Percentiles rank a stretch among this genome's conserved stretches.
These are phyloP conservation scores for Serinus canaria DNA, from an alignment of 2,113 vertebrate species.

Conservation along the genomic window DNA sequence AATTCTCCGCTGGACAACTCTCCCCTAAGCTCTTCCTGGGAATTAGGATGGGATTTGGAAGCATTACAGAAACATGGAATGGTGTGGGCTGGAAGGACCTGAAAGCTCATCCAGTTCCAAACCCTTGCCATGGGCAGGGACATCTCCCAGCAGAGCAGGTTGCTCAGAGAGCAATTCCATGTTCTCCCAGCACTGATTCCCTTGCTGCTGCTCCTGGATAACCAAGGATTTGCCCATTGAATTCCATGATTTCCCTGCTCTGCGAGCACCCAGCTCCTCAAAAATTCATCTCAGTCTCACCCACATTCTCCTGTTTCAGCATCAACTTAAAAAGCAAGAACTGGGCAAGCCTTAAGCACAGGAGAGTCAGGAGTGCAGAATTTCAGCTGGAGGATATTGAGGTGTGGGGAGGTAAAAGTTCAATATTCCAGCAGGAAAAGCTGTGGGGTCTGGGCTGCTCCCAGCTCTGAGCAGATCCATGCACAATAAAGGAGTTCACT, in stretches of 20 bases:
- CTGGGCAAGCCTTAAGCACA: not conserved
- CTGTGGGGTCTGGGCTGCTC: not conserved
- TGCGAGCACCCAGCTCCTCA: not conserved
- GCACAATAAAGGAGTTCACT: not conserved
- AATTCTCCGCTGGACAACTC: not conserved
- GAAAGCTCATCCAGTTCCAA: not conserved
- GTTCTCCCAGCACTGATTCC: fast-evolving
- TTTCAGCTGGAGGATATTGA: not conserved
- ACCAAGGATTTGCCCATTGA: not conserved
- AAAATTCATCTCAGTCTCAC: not conserved
- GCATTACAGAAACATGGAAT: not conserved
- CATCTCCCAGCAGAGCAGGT: not conserved
- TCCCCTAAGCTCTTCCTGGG: not conserved
- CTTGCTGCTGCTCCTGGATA: not conserved
- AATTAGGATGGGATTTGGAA: not conserved
- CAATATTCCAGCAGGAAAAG: not conserved
- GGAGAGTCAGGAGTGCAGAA: not conserved
- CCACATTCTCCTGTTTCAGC: fast-evolving
- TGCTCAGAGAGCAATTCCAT: not conserved
- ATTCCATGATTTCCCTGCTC: not conserved
- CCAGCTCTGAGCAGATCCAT: not conserved
- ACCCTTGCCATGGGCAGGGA: not conserved
- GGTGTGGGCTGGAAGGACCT: not conserved
- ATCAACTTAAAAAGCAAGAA: not conserved
- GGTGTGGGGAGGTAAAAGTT: not conserved